Percentiles rank a stretch among this genome's conserved stretches.
These are phyloP conservation scores for Distichodus sexfasciatus DNA, from an alignment of 2,797 vertebrate species.

Conservation along the genomic window DNA sequence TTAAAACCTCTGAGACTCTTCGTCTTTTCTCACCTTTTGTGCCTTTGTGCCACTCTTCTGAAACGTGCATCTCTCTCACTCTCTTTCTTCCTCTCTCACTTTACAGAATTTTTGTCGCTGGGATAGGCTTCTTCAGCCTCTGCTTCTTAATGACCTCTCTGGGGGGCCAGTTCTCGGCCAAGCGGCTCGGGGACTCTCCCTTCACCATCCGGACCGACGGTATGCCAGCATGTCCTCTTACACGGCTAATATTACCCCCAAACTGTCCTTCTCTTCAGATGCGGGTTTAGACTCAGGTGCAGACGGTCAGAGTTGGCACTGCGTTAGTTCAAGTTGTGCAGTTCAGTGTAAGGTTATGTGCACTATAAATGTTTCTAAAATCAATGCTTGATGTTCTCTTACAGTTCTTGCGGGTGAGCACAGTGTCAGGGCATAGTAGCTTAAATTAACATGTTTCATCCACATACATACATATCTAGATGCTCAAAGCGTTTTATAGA, in stretches of 20 bases:
- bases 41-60: background rate
- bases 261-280: background rate
- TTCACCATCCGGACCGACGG: slow-evolving; percentile 93
- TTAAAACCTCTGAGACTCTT: slow-evolving; percentile 6
- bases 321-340: background rate
- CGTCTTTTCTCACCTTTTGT: slow-evolving; percentile 3
- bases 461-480: background rate
- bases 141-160: slow-evolving; percentile 98
- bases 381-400: too few species aligned
- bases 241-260: background rate
- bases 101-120: slow-evolving; percentile 90
- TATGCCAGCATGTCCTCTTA: slow-evolving; percentile 56
- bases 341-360: background rate
- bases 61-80: slow-evolving; percentile 16
- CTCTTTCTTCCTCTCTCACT: slow-evolving; percentile 24
- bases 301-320: background rate
- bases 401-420: too few species aligned
- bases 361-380: too few species aligned
- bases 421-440: too few species aligned
- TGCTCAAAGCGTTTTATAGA: too few species aligned
- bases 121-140: slow-evolving; percentile 95
- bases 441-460: too few species aligned
- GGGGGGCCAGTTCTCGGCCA: slow-evolving; percentile 92
- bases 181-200: slow-evolving; percentile 86
- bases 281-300: background rate